Conservation (phyloP, 1,140 invertebrate genomes). For the Lucilia sericata region DNA sequence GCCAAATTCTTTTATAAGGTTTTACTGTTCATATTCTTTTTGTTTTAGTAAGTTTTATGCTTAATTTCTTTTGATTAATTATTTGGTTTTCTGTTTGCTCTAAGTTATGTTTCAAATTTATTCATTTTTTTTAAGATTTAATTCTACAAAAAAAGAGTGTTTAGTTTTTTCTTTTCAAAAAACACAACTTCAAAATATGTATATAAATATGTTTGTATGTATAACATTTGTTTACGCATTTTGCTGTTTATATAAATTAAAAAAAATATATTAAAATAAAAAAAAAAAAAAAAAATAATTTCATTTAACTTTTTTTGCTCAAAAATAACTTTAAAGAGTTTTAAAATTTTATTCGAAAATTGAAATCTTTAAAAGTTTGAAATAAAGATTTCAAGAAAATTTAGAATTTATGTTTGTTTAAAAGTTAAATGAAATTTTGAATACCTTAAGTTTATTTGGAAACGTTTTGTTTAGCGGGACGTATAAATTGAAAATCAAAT, state of each 20-base stretch:
- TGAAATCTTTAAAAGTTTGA: neutral
- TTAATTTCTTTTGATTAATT: neutral
- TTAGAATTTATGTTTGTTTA: neutral
- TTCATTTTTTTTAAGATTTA: neutral
- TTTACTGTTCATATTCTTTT: no score
- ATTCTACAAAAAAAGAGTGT: neutral
- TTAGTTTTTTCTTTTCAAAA: neutral
- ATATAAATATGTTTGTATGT: neutral
- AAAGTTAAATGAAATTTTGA: neutral
- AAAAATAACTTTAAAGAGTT: neutral
- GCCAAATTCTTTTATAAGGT: no score
- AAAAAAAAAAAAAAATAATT: neutral
- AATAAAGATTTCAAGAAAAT: neutral
- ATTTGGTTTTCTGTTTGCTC: neutral
- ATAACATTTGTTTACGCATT: neutral
- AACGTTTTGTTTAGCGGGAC: neutral
- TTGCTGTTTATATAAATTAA: no score
- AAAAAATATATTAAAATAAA: neutral
- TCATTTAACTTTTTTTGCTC: neutral
- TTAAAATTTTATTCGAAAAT: no score
- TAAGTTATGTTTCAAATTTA: neutral
- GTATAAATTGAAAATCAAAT: neutral
- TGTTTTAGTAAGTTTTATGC: neutral
- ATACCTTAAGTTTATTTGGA: neutral
- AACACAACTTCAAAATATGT: neutral